phyloP scores from a whole-genome alignment of 2,113 vertebrate genomes.

The Macrotus californicus region DNA sequence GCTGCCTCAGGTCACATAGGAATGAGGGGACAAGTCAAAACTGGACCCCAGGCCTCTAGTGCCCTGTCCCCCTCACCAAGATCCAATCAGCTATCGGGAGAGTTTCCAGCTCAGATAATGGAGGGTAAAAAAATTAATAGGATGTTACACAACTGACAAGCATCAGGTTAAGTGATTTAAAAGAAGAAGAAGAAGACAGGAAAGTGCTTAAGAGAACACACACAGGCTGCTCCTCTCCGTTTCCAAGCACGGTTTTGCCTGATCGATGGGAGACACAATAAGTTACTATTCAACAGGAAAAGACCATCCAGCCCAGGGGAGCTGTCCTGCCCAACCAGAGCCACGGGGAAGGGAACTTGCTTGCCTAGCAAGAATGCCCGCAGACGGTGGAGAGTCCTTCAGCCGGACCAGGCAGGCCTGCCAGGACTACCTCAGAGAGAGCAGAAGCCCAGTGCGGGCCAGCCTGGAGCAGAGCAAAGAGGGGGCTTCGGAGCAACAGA shows the following conservation, averaged over 20 bases:
- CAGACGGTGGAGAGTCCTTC: background rate
- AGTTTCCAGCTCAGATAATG: background rate
- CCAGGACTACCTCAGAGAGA: background rate
- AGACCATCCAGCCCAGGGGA: background rate
- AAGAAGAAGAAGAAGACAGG: background rate
- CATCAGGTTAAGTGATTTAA: background rate
- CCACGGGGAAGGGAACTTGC: background rate
- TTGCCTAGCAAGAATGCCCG: background rate
- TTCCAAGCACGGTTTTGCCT: background rate
- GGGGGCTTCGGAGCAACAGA: background rate
- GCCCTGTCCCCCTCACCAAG: background rate
- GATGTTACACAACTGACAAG: background rate
- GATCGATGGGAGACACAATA: background rate
- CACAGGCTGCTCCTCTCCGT: accelerated
- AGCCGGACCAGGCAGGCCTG: background rate
- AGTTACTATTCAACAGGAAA: background rate
- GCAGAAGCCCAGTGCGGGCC: background rate
- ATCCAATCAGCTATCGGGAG: background rate
- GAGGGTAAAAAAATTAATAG: background rate
- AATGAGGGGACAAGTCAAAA: background rate
- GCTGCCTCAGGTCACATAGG: background rate
- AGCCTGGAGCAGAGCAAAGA: background rate
- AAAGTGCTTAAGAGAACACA: background rate
- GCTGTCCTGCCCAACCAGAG: background rate
- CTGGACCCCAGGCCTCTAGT: background rate